A percentile compares a stretch with the other conserved stretches of the same genome.
Evolutionary conservation across 2,797 vertebrate species (phyloP).

Genomic region (Chelon auratus): DNA sequence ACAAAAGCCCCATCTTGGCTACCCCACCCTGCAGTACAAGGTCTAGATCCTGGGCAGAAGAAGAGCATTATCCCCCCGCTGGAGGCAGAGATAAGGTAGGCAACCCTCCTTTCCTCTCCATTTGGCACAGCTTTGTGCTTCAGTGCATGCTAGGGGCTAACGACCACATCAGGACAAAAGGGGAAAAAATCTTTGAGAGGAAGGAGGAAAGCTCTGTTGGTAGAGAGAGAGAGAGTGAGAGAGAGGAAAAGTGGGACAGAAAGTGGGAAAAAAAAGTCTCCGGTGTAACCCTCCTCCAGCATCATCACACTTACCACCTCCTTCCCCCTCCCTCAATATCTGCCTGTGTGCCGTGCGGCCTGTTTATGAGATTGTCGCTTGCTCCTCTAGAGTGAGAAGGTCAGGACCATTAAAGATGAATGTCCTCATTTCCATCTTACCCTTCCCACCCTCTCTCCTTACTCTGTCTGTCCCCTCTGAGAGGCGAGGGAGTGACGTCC

Average conservation of each 20-base stretch:
- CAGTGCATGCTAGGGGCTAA: conserved; percentile 35
- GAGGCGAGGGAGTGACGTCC: conserved; percentile 32
- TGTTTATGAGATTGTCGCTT: conserved; percentile 71
- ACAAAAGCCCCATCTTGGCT: conserved; percentile 52
- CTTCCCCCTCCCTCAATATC: conserved; percentile 36
- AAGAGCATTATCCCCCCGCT: conserved; percentile 74
- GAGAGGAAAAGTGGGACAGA: conserved; percentile 33
- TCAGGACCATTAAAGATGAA: conserved; percentile 83
- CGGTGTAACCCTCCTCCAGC: conserved; percentile 29
- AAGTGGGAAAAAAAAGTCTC: conserved; percentile 32
- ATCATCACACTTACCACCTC: conserved; percentile 41
- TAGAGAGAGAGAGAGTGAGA: conserved; percentile 1
- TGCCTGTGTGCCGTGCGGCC: conserved; percentile 36
- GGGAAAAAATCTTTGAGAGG: conserved; percentile 25
- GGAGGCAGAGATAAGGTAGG: conserved; percentile 79
- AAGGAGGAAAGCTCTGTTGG: conserved; percentile 35
- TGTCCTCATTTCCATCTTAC: conserved; percentile 63
- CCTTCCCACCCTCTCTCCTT: conserved; percentile 5
- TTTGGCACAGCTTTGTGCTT: conserved; percentile 62
- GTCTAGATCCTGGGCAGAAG: conserved; percentile 68
- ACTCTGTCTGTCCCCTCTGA: conserved; percentile 31
- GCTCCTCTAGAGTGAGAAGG: conserved; percentile 68
- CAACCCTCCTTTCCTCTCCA: conserved; percentile 55
- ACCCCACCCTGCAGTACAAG: conserved; percentile 47
- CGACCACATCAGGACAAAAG: conserved; percentile 23